Evolutionary conservation across 2,888 invertebrate genomes (phyloP).

Genomic region (Spodoptera exigua): DNA sequence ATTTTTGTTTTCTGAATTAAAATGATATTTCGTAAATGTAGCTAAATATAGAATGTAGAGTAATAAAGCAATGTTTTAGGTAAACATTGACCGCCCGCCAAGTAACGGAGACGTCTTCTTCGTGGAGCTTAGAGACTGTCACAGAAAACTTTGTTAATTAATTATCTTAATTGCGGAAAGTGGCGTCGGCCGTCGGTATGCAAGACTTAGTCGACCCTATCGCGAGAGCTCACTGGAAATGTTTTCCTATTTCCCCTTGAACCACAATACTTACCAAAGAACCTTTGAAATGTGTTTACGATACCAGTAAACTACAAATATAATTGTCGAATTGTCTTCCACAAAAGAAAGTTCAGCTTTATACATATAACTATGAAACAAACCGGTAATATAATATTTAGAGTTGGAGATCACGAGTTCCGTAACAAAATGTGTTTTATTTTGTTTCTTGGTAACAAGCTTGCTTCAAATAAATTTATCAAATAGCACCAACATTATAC

Average conservation of each 20-base stretch:
- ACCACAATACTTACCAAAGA: constrained; percentile 34
- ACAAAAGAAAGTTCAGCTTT: too few species aligned
- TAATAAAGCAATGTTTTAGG: constrained; percentile 31
- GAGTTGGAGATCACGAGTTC: too few species aligned
- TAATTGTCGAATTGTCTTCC: background rate
- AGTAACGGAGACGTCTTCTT: constrained; percentile 30
- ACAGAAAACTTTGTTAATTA: constrained; percentile 54
- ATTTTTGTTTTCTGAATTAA: too few species aligned
- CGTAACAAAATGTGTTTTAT: too few species aligned
- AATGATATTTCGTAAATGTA: constrained; percentile 1
- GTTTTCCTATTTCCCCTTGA: constrained; percentile 37
- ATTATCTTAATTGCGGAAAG: constrained; percentile 59
- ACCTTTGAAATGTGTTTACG: constrained; percentile 8
- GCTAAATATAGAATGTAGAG: constrained; percentile 11
- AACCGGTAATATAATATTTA: too few species aligned
- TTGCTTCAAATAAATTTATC: too few species aligned
- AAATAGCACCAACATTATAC: background rate
- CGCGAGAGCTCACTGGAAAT: constrained; percentile 50
- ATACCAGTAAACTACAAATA: constrained; percentile 3
- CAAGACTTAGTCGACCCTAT: constrained; percentile 40
- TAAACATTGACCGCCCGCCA: constrained; percentile 41
- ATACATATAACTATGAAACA: too few species aligned
- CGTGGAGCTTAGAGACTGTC: constrained; percentile 37
- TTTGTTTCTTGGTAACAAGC: too few species aligned
- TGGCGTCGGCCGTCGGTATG: constrained; percentile 42